A percentile compares a stretch with the other conserved stretches of the same genome.
These are phyloP conservation scores for Conopomorpha cramerella DNA, from an alignment of 1,140 invertebrate genomes.

Conservation along the genomic window DNA sequence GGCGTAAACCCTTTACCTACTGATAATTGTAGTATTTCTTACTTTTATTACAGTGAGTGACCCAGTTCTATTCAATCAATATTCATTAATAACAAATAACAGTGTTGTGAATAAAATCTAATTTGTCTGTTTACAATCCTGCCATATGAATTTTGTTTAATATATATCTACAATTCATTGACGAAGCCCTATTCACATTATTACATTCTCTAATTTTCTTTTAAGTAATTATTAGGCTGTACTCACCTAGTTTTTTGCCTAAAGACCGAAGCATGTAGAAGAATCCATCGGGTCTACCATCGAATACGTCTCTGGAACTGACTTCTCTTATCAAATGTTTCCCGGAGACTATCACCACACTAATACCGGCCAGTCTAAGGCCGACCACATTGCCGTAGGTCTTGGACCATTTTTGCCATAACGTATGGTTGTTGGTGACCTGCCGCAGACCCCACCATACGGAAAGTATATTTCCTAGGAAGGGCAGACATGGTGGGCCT, in stretches of 20 bases:
- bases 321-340: conserved; percentile 65
- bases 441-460: conserved; percentile 25
- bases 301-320: conserved; percentile 66
- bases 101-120: too few relatives aligned
- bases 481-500: conserved; percentile 25
- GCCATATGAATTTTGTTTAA: too few relatives aligned
- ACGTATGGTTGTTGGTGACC: conserved; percentile 24
- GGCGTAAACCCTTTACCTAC: too few relatives aligned
- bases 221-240: too few relatives aligned
- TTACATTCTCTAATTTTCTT: too few relatives aligned
- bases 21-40: too few relatives aligned
- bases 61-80: too few relatives aligned
- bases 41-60: too few relatives aligned
- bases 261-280: conserved; percentile 67
- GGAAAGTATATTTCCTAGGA: conserved; percentile 31
- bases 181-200: too few relatives aligned
- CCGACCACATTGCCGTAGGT: conserved; percentile 72
- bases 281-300: conserved; percentile 72
- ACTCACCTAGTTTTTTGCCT: conserved; percentile 67
- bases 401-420: conserved; percentile 34
- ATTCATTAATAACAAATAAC: too few relatives aligned
- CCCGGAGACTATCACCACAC: conserved; percentile 67
- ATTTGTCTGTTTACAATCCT: too few relatives aligned
- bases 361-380: conserved; percentile 59
- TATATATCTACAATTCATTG: too few relatives aligned